Conservation (phyloP, 2,888 invertebrate species). For the Hoplodrina blanda region DNA sequence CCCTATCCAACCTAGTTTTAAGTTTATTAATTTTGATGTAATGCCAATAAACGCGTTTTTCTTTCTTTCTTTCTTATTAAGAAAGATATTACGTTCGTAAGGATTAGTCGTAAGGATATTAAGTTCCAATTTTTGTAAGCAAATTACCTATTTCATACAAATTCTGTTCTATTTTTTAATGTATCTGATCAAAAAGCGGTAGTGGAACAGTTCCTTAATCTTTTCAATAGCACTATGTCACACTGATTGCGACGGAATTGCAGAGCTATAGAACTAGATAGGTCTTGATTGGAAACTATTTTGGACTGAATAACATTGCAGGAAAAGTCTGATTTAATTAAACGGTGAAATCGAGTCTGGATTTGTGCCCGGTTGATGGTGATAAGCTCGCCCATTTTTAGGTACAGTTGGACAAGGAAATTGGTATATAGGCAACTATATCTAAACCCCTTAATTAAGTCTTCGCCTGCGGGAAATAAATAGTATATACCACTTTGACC, state of each 20-base stretch:
- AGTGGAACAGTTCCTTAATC: neutral
- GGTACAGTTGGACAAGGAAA: neutral
- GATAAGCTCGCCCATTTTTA: neutral
- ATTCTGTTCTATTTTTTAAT: neutral
- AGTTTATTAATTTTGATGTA: too few species aligned
- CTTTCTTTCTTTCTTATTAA: too few species aligned
- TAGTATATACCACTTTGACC: too few species aligned
- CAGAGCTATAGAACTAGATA: neutral
- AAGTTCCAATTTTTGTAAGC: too few species aligned
- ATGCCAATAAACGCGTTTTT: too few species aligned
- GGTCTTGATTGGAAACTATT: neutral
- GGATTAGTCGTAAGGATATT: too few species aligned
- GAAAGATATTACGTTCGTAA: too few species aligned
- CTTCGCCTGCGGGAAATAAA: too few species aligned
- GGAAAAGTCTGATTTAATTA: neutral
- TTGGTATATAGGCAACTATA: too few species aligned
- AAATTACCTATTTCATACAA: neutral
- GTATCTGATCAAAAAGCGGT: neutral
- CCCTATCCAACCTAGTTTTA: too few species aligned
- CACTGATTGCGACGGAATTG: slow-evolving; percentile 24
- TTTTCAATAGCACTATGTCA: neutral
- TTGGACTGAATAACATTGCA: neutral
- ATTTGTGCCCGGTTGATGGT: neutral
- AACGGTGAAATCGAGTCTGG: neutral
- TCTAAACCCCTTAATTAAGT: too few species aligned